These are phyloP conservation scores for Argopecten irradians DNA, from an alignment of 1,140 invertebrate species.

Conservation along the genomic window DNA sequence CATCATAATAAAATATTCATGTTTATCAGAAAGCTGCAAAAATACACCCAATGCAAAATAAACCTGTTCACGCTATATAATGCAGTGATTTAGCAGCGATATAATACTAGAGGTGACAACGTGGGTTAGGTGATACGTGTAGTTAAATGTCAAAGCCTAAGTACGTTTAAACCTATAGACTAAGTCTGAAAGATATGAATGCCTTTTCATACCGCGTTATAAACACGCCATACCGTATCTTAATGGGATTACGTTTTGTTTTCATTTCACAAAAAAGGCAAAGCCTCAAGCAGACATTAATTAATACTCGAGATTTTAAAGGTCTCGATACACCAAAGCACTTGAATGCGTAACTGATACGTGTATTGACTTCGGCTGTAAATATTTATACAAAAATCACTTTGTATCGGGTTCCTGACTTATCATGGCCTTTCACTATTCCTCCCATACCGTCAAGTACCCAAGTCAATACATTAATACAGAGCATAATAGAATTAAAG, in stretches of 20 bases:
- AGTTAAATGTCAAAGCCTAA: neutral
- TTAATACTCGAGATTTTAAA: neutral
- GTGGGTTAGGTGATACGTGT: too few species aligned
- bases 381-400: neutral
- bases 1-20: too few species aligned
- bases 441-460: neutral
- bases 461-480: too few species aligned
- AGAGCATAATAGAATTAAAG: too few species aligned
- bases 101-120: too few species aligned
- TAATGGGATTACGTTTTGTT: neutral
- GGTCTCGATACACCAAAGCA: neutral
- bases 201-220: neutral
- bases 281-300: neutral
- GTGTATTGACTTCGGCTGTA: neutral
- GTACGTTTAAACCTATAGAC: neutral
- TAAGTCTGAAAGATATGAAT: neutral
- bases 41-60: too few species aligned
- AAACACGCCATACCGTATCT: neutral
- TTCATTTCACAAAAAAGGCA: neutral
- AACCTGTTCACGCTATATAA: too few species aligned
- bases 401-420: neutral
- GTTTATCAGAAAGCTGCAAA: too few species aligned
- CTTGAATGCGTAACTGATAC: neutral
- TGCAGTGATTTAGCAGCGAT: too few species aligned
- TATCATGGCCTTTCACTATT: neutral